phyloP scores from a whole-genome alignment of 2,888 invertebrate species.

The Plagodis pulveraria region DNA sequence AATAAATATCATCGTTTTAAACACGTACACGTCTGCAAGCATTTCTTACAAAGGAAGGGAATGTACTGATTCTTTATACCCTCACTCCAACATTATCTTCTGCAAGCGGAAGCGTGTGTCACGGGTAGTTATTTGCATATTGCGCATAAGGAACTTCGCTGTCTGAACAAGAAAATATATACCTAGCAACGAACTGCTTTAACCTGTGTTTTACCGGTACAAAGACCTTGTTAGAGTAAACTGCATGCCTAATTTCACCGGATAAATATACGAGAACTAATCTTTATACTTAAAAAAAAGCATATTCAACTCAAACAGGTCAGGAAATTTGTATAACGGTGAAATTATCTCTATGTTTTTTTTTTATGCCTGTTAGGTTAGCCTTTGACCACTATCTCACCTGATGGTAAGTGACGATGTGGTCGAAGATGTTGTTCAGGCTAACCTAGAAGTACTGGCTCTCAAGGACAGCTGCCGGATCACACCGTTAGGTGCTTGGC shows the following conservation, averaged over 20 bases:
- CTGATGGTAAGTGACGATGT: too few species aligned
- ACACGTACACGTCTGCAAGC: neutral
- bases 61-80: constrained; percentile 11
- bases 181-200: constrained; percentile 4
- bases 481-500: too few species aligned
- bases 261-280: neutral
- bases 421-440: too few species aligned
- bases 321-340: too few species aligned
- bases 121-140: constrained; percentile 28
- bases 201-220: constrained; percentile 5
- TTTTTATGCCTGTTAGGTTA: too few species aligned
- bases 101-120: constrained; percentile 23
- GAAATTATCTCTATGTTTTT: too few species aligned
- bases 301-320: too few species aligned
- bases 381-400: too few species aligned
- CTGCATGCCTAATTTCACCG: neutral
- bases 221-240: constrained; percentile 7
- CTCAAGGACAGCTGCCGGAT: too few species aligned
- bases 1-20: neutral
- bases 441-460: too few species aligned
- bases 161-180: constrained; percentile 16
- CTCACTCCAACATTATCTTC: constrained; percentile 11
- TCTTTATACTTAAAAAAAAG: too few species aligned
- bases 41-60: neutral
- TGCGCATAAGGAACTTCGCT: constrained; percentile 19